These are phyloP conservation scores for Cotesia glomerata DNA, from an alignment of 1,140 invertebrate genomes.

Conservation along the genomic window DNA sequence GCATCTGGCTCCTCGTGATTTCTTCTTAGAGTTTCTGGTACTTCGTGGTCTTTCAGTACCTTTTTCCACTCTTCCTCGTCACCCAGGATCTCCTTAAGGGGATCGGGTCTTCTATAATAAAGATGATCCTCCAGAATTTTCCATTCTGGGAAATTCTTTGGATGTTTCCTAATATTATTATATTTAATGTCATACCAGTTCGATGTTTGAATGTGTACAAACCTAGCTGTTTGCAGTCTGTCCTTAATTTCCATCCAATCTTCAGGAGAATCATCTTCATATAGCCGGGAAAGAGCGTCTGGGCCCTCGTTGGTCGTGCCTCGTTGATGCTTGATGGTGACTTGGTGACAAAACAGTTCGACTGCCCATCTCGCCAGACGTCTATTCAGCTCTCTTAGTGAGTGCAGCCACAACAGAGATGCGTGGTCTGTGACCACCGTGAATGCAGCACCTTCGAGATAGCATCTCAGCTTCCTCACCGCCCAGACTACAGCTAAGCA, in stretches of 20 bases:
- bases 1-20: no score
- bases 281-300: neutral
- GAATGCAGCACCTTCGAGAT: neutral
- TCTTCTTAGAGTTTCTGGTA: no score
- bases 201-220: no score
- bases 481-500: no score
- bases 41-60: no score
- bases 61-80: no score
- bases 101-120: slow-evolving; percentile 26
- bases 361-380: neutral
- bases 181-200: neutral
- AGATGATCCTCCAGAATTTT: slow-evolving; percentile 17
- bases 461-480: no score
- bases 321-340: neutral
- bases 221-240: neutral
- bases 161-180: neutral
- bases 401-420: neutral
- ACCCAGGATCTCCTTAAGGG: neutral
- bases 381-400: neutral
- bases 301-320: neutral
- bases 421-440: neutral
- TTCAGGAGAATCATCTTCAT: neutral
- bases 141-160: slow-evolving; percentile 23
- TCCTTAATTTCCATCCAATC: neutral
- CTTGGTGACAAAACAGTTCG: neutral